Evolutionary conservation across 2,888 invertebrate genomes (phyloP), one percentile per base, ranked within the genome.

Genomic region (Idaea aversata): DNA sequence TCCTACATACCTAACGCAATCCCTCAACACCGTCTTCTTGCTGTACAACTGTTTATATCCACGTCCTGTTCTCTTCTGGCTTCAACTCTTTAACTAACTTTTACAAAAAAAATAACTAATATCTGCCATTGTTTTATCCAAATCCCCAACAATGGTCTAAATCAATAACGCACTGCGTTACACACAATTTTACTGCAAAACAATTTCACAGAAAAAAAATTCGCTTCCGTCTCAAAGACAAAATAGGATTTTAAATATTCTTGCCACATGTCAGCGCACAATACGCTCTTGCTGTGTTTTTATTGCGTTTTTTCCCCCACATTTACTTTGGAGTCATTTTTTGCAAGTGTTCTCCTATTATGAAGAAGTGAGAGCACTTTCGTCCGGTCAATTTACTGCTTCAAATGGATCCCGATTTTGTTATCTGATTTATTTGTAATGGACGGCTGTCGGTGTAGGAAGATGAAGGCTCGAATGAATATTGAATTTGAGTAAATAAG

Each of bases 361-460:
- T 79, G 71, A 70, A 61, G 71, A 75, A 77, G 82, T 82, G 81
- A 79, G 81, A 84, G 81, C 81, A 84, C 83, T 86, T 82, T 84
- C 81, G 76, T 86, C 77, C 78, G 83, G 82, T 82, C 86, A 80
- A 86, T 87, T 85, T 83, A 70, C 75, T 78, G 72, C 69, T 74
- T 75, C 73, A 75, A 78, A 77, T 77, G 72, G 66, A 65, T 66
- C 75, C 72, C 65, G 70, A 65, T 70, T 70, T 68, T 72, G 75
- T 78, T 79, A 73, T 70, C 74, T 66, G 70, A 70, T 72, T 66
- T 74, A 69, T 77, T 76, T 72, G 65, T 64, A 74, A 71, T 47
- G 47, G 47, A 47, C 47, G 47, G 47, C 47, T 13, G 13, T 47
- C 47, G 47, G 47, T 10, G 47, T 47, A 74, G 66, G 63, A 76